These are phyloP conservation scores for Anabacerthia variegaticeps DNA, from an alignment of 2,797 vertebrate genomes.

Conservation along the genomic window DNA sequence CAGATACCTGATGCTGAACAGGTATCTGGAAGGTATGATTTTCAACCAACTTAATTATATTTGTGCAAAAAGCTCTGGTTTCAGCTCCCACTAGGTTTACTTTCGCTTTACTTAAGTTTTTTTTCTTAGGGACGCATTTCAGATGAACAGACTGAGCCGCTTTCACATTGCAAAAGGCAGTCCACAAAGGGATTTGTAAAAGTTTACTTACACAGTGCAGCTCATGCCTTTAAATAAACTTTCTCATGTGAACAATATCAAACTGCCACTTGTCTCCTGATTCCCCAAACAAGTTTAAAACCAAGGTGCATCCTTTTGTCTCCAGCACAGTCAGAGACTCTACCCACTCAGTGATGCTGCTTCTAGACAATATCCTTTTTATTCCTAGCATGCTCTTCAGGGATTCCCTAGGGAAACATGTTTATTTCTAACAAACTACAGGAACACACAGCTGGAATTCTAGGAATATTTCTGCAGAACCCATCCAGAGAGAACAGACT, in stretches of 20 bases:
- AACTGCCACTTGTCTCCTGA: not conserved
- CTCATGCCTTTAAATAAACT: constrained; percentile 14
- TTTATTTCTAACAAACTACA: not conserved
- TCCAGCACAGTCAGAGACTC: not conserved
- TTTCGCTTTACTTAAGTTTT: not conserved
- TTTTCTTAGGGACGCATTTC: not conserved
- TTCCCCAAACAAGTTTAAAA: not conserved
- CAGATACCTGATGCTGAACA: not conserved
- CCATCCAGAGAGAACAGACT: not conserved
- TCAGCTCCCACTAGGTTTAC: not conserved
- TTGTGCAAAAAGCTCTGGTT: not conserved
- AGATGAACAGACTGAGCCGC: not conserved
- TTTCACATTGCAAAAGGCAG: not conserved
- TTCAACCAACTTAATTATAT: not conserved
- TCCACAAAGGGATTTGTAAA: constrained; percentile 27
- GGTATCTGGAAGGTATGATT: not conserved
- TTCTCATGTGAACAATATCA: not conserved
- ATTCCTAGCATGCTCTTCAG: not conserved
- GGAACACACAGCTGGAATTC: not conserved
- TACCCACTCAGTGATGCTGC: not conserved
- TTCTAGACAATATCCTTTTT: not conserved
- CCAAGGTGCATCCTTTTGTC: not conserved
- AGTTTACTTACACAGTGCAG: not conserved
- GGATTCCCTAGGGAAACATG: not conserved
- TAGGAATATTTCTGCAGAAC: not conserved